Base-by-base conservation (phyloP, 2,888 invertebrate genomes). In the Eudasyphora cyanicolor region DNA sequence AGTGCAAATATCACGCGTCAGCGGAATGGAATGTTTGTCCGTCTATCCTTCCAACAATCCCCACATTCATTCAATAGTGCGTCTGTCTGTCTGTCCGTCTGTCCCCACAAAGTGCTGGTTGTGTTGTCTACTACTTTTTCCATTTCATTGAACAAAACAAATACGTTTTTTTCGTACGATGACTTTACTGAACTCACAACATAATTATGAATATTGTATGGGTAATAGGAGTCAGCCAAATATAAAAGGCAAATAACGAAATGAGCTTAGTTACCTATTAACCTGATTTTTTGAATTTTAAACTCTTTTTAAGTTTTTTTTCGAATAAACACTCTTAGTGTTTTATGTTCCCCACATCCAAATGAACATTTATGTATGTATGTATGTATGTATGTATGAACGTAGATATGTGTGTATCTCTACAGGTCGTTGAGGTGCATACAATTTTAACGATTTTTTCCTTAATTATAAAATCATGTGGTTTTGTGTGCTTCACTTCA, bases 151-250 rank as follows among this genome's bases (percentile, higher is more conserved):
- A 57, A 3, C 17, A 32, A 45, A 45, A n/a, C 38, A 38, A 45
- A 29, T 49, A 45, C 38, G 73, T 54, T 71, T 49, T 57, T 79
- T n/a, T n/a, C n/a, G 54, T 79, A n/a, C n/a, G 62, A 75, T 75
- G 71, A 62, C 71, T 71, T 35, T 71, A 71, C 42, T 67, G 42
- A 79, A 81, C 64, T 71, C 38, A 81, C 73, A 80, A 80, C 62
- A 71, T 71, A 76, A 62, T 70, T 76, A 57, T 81, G 69, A 75
- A 51, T 77, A 67, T 71, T 64, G 78, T 73, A 62, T 78, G 64
- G 35, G 21, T 54, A 54, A 14, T 51, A 57, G 45, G 32, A 17
- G 35, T 6, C 29, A 17, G 35, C 12, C 29, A 51, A 24, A 54
- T 42, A 60, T 27, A 3, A 29, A n/a, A n/a, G n/a, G 32, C 8